Evolutionary conservation across 2,797 vertebrate species (phyloP).

Genomic region (Clarias fuscus): DNA sequence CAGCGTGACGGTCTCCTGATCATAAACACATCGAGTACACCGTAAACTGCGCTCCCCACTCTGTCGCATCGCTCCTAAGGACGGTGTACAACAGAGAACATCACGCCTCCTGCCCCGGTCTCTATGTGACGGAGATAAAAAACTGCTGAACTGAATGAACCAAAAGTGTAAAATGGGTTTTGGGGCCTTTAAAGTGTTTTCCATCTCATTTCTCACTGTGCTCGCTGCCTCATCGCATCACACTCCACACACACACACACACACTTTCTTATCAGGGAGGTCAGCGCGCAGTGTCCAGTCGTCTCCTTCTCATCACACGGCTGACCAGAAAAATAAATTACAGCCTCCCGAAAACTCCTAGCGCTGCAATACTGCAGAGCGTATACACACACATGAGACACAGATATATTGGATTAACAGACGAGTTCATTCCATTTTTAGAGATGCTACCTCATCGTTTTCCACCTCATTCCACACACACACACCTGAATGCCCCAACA

Average conservation of each 20-base stretch:
- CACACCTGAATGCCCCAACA: background rate
- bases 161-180: conserved; percentile 18
- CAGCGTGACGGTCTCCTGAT: background rate
- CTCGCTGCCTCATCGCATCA: conserved; percentile 15
- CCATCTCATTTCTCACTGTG: conserved; percentile 11
- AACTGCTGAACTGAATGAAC: conserved; percentile 13
- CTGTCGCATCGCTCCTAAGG: background rate
- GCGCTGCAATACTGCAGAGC: conserved; percentile 70
- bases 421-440: conserved; percentile 69
- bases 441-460: conserved; percentile 75
- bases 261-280: conserved; percentile 33
- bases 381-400: conserved; percentile 7
- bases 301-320: conserved; percentile 65
- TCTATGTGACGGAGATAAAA: background rate
- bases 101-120: background rate
- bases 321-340: conserved; percentile 79
- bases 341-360: conserved; percentile 72
- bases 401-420: conserved; percentile 58
- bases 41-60: background rate
- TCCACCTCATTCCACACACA: conserved; percentile 62
- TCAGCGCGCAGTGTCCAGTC: conserved; percentile 67
- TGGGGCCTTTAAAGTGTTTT: conserved; percentile 11
- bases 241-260: conserved; percentile 8
- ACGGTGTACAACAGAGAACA: background rate
- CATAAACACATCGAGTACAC: background rate